Evolutionary conservation across 2,888 invertebrate species (phyloP).

Genomic region (Trachelus troglodyta): DNA sequence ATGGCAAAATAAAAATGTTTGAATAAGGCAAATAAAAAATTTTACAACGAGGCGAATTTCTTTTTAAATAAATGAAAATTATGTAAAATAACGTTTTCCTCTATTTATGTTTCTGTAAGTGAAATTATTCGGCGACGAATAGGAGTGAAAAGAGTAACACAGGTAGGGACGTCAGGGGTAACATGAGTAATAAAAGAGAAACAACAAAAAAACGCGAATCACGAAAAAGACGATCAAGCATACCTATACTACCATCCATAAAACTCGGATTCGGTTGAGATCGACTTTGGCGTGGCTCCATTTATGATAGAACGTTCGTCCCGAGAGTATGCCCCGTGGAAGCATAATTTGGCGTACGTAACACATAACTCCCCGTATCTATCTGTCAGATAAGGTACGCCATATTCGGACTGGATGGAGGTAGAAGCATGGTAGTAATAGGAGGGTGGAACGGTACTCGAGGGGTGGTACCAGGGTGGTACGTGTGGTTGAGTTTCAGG

Average conservation of each 20-base stretch:
- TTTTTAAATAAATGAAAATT: background rate
- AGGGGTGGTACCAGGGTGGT: conserved; percentile 13
- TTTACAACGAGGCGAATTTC: background rate
- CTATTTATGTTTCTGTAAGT: background rate
- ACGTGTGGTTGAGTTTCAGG: conserved; percentile 5
- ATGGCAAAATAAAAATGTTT: background rate
- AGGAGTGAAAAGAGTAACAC: background rate
- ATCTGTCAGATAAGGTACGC: conserved; percentile 43
- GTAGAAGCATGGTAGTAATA: conserved; percentile 15
- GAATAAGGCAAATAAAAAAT: background rate
- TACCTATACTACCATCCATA: background rate
- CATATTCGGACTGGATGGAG: conserved; percentile 29
- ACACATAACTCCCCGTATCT: conserved; percentile 39
- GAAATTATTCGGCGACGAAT: no score
- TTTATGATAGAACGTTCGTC: conserved; percentile 24
- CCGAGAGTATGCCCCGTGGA: conserved; percentile 11
- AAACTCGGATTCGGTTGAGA: background rate
- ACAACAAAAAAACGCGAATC: background rate
- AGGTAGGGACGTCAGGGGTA: conserved; percentile 19
- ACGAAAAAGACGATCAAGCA: background rate
- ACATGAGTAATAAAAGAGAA: conserved; percentile 2
- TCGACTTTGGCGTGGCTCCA: conserved; percentile 1
- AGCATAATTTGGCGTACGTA: conserved; percentile 42
- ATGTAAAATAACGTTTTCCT: background rate
- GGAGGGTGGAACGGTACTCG: conserved; percentile 19